Conservation (phyloP, 2,888 invertebrate species). For the Cetonia aurata region DNA sequence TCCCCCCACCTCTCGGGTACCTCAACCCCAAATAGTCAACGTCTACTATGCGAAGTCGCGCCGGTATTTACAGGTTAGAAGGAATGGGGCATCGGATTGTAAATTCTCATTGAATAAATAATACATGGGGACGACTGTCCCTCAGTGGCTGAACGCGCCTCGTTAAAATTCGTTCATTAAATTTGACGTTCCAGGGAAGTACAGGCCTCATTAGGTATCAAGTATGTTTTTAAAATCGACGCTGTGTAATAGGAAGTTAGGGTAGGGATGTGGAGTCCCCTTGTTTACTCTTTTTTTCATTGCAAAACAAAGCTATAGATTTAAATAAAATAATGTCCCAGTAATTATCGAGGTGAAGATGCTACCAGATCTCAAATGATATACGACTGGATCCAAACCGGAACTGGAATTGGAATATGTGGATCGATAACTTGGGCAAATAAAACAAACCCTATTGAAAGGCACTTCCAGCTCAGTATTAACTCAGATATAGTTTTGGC, state of each 20-base stretch:
- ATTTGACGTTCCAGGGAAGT: constrained; percentile 7
- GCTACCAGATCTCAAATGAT: no score
- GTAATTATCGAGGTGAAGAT: no score
- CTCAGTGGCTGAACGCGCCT: constrained; percentile 14
- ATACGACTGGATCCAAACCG: no score
- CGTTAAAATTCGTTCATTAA: constrained; percentile 39
- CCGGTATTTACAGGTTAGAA: background rate
- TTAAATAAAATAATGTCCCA: no score
- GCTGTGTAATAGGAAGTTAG: background rate
- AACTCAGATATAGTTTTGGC: no score
- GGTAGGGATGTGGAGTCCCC: no score
- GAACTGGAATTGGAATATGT: no score
- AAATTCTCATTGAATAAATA: constrained; percentile 28
- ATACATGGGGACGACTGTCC: constrained; percentile 28
- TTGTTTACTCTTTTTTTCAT: no score
- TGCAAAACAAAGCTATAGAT: no score
- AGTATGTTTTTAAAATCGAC: constrained; percentile 10
- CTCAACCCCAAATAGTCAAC: background rate
- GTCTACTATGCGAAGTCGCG: background rate
- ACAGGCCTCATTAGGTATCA: constrained; percentile 20
- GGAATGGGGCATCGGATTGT: background rate
- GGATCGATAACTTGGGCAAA: no score
- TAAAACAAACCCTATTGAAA: no score
- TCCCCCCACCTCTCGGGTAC: background rate
- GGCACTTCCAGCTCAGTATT: no score